Percentiles rank a stretch among this genome's conserved stretches.
Evolutionary conservation across 2,113 vertebrate species (phyloP).

Genomic region (Hyla sarda): DNA sequence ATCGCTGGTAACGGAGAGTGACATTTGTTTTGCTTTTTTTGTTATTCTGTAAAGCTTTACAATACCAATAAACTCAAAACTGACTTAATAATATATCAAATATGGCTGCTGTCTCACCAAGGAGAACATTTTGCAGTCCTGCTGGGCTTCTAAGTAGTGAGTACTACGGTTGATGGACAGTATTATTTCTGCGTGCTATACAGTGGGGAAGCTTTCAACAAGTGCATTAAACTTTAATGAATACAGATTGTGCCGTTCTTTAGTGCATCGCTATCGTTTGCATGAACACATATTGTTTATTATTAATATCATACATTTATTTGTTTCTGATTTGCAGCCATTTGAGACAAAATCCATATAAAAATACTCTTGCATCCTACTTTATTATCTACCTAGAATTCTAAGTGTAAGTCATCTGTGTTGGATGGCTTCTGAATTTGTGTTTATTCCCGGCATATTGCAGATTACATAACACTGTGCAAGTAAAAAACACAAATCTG

Average conservation of each 20-base stretch:
- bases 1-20: slow-evolving; percentile 53
- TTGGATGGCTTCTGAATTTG: background rate
- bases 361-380: slow-evolving; percentile 7
- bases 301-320: slow-evolving; percentile 72
- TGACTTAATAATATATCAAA: slow-evolving; percentile 58
- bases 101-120: slow-evolving; percentile 61
- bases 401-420: background rate
- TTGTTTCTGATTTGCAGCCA: slow-evolving; percentile 62
- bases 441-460: background rate
- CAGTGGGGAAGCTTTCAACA: slow-evolving; percentile 76
- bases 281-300: slow-evolving; percentile 74
- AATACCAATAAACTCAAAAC: slow-evolving; percentile 54
- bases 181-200: slow-evolving; percentile 69
- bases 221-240: slow-evolving; percentile 84
- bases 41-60: slow-evolving; percentile 55
- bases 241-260: slow-evolving; percentile 77
- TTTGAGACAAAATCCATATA: slow-evolving; percentile 62
- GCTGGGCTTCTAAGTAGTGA: slow-evolving; percentile 72
- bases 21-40: slow-evolving; percentile 49
- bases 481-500: background rate
- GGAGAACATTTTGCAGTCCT: slow-evolving; percentile 63
- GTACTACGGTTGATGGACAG: slow-evolving; percentile 61
- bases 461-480: background rate
- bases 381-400: background rate
- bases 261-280: slow-evolving; percentile 70